A percentile compares a stretch with the other conserved stretches of the same genome.
phyloP scores from a whole-genome alignment of 2,797 vertebrate genomes.

The Eulemur coronatus region DNA sequence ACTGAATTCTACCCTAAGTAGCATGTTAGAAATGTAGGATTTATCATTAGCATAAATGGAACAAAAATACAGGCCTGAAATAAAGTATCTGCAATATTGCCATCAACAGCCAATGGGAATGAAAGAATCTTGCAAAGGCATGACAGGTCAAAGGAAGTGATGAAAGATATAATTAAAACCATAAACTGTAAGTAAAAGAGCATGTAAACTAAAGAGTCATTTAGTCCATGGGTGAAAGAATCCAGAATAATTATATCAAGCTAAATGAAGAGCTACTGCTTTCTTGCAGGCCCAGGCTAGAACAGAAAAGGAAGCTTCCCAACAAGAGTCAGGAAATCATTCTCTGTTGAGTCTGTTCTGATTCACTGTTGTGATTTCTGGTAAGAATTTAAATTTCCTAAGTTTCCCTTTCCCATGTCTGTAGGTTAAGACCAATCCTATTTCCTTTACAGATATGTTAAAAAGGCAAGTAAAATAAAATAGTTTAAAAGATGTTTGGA shows the following conservation, averaged over 20 bases:
- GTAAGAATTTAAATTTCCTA: background rate
- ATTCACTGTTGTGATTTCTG: background rate
- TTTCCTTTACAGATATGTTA: background rate
- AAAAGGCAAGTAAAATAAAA: constrained; percentile 5
- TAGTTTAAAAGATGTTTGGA: background rate
- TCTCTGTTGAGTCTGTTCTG: background rate
- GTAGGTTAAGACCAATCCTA: background rate
- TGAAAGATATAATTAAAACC: constrained; percentile 77
- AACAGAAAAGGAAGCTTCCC: background rate
- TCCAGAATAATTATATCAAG: constrained; percentile 38
- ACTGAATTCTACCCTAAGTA: constrained; percentile 77
- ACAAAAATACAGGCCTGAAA: constrained; percentile 61
- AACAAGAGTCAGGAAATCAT: background rate
- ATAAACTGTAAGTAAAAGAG: constrained; percentile 68
- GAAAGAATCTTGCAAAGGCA: constrained; percentile 39
- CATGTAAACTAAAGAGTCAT: constrained; percentile 53
- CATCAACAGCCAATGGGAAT: constrained; percentile 57
- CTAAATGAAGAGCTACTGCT: constrained; percentile 48
- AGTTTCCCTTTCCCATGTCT: background rate
- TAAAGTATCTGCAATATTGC: constrained; percentile 64
- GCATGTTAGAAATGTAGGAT: constrained; percentile 75
- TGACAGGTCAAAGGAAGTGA: constrained; percentile 50
- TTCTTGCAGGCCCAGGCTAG: background rate
- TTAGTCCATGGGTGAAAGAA: constrained; percentile 62
- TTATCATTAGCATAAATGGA: constrained; percentile 80